Evolutionary conservation across 2,888 invertebrate genomes (phyloP).

Genomic region (Helleia helle): DNA sequence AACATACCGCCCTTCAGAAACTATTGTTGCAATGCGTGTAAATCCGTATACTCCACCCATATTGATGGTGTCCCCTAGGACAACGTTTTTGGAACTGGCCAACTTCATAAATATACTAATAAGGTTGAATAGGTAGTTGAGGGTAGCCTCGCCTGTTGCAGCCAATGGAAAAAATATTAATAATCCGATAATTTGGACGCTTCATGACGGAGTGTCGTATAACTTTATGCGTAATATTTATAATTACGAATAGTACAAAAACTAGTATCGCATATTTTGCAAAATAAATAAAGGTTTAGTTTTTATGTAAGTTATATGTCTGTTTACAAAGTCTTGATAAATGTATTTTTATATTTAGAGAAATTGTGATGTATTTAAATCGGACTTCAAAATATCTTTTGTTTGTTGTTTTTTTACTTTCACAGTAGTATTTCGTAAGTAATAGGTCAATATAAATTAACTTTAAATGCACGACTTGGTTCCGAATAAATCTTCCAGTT

Average conservation of each 20-base stretch:
- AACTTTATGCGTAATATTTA: neutral
- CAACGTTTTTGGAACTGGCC: neutral
- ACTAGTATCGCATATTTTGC: neutral
- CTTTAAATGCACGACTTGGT: too few relatives aligned
- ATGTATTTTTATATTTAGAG: slow-evolving; percentile 1
- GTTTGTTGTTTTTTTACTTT: too few relatives aligned
- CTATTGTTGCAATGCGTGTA: slow-evolving; percentile 75
- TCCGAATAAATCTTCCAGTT: too few relatives aligned
- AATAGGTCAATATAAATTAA: too few relatives aligned
- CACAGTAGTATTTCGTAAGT: too few relatives aligned
- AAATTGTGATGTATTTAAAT: too few relatives aligned
- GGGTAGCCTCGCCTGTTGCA: neutral
- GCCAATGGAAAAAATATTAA: neutral
- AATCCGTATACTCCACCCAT: slow-evolving; percentile 25
- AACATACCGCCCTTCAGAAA: slow-evolving; percentile 69
- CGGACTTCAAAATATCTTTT: too few relatives aligned
- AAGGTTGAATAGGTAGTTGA: neutral
- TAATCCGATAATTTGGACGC: too few relatives aligned
- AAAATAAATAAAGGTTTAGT: neutral
- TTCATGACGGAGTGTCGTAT: neutral
- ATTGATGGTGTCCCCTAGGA: slow-evolving; percentile 6
- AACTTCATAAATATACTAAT: neutral
- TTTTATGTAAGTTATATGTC: neutral
- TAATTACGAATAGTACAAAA: slow-evolving; percentile 5
- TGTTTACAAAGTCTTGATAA: neutral